Evolutionary conservation across 2,797 vertebrate genomes (phyloP), one percentile per base, ranked within the genome.

Genomic region (Phaenicophaeus curvirostris): DNA sequence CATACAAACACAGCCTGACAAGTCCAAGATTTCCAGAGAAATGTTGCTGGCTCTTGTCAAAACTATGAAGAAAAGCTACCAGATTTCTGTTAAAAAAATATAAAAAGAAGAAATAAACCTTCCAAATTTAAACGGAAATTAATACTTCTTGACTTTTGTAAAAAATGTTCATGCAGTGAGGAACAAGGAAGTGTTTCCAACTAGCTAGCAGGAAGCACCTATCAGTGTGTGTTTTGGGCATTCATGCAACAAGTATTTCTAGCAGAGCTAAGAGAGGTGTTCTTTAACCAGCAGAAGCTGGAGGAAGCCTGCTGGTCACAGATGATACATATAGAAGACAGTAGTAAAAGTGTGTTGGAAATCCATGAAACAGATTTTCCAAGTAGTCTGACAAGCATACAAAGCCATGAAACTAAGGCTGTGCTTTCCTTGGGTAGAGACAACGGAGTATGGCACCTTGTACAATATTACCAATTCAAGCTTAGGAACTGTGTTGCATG

Each of bases 11-110:
- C 11, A 69, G 51, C 59, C 68, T 11, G 13, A 28, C 75, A 76
- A 92, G 39, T 33, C 18, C 23, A 59, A 44, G 59, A 68, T 87
- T 93, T 76, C 31, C 89, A 63, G 63, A 87, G 30, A 73, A 82
- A 82, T 0, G 8, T 28, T 71, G 46, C 33, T 59, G 65, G 44
- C 31, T 85, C 68, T 67, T 74, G 73, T 72, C 71, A 79, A 53
- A 90, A 67, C 25, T 37, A 37, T 30, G 28, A 90, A 61, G 18
- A 30, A 25, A 82, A 89, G 55, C 24, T 9, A 65, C 28, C 9
- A 41, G 71, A 53, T 50, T 83, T 74, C 57, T 50, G 46, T 35
- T 27, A 37, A 30, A 30, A 50, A 30, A 30, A 30, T 16, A 51
- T 28, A 44, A 31, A 42, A 74, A 42, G 59, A 10, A 16, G 5